Evolutionary conservation across 2,113 vertebrate genomes (phyloP).

Genomic region (Piaya cayana): DNA sequence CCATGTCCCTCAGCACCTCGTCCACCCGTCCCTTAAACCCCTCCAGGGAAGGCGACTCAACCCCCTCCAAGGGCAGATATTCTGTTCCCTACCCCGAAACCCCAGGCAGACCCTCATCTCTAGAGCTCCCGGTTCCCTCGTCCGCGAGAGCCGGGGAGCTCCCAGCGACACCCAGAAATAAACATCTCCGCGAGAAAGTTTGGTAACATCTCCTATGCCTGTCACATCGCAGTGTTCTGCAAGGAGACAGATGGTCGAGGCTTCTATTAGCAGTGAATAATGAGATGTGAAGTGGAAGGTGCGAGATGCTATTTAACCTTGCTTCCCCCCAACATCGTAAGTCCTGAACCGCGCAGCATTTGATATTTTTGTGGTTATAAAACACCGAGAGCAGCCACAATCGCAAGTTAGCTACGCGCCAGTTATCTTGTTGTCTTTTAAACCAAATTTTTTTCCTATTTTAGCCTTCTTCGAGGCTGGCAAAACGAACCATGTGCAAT

Average conservation of each 20-base stretch:
- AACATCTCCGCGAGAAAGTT: slow-evolving; percentile 26
- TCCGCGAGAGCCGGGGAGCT: not conserved
- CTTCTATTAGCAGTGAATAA: slow-evolving; percentile 74
- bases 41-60: too few species aligned
- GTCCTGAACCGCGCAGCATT: slow-evolving; percentile 33
- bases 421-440: not conserved
- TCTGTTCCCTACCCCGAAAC: not conserved
- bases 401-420: not conserved
- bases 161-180: not conserved
- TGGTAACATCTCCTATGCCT: slow-evolving; percentile 40
- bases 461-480: not conserved
- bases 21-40: too few species aligned
- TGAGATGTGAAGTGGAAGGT: slow-evolving; percentile 69
- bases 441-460: not conserved
- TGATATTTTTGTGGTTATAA: slow-evolving; percentile 39
- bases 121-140: not conserved
- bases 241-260: slow-evolving; percentile 67
- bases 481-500: not conserved
- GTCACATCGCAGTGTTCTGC: slow-evolving; percentile 51
- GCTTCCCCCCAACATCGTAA: slow-evolving; percentile 38
- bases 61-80: too few species aligned
- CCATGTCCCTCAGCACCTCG: too few species aligned
- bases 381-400: not conserved
- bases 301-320: slow-evolving; percentile 72
- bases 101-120: not conserved